Evolutionary conservation across 2,888 invertebrate genomes (phyloP).

Genomic region (Patella caerulea): DNA sequence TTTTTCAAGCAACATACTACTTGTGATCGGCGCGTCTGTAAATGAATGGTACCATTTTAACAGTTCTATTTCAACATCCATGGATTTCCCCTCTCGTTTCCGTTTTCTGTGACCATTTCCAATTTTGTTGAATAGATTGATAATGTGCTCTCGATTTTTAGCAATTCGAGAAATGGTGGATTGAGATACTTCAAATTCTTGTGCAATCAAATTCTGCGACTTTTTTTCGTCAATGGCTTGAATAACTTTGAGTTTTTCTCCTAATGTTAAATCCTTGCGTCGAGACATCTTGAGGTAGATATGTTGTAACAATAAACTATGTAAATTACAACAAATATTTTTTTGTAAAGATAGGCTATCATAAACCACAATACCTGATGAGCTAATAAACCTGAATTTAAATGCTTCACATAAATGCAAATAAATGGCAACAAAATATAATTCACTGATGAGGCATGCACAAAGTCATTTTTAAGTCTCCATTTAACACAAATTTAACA

Average conservation of each 20-base stretch:
- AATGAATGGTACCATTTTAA: neutral
- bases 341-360: neutral
- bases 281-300: constrained; percentile 9
- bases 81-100: neutral
- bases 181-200: constrained; percentile 8
- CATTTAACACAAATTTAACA: neutral
- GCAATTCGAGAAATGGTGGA: constrained; percentile 2
- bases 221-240: constrained; percentile 6
- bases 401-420: neutral
- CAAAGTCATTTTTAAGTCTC: neutral
- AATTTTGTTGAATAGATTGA: constrained; percentile 1
- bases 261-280: constrained; percentile 6
- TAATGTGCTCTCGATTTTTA: neutral
- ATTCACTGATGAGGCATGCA: neutral
- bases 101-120: constrained; percentile 7
- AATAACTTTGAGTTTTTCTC: neutral
- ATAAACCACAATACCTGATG: neutral
- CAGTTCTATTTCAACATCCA: neutral
- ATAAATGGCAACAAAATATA: neutral
- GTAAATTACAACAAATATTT: constrained; percentile 5
- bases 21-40: neutral
- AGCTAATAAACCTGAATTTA: neutral
- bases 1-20: neutral
- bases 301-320: constrained; percentile 1
- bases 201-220: neutral